Base-by-base conservation (phyloP, 2,113 vertebrate species). In the Stegastes partitus region DNA sequence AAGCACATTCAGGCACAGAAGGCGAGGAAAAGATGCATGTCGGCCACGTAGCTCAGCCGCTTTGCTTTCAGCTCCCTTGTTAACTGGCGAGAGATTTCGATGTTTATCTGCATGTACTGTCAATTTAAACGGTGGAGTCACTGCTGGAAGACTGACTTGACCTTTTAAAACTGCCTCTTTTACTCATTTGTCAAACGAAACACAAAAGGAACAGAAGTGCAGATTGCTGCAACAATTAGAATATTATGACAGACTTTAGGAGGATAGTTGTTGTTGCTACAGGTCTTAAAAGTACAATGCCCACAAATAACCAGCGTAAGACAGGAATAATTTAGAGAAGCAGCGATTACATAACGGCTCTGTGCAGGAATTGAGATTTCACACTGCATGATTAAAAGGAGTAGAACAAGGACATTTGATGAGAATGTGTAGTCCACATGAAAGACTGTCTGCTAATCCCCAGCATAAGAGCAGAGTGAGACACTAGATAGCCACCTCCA, bases 301-400 rank as follows among this genome's bases (percentile, higher is more conserved):
- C 50, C 50, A 50, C 67, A 79, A 73, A 75, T 55, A 83, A 69
- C n/a, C 25, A 26, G 18, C 11, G 21, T 11, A 64, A 45, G 28
- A 66, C 59, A 39, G 39, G 50, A 82, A 82, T 79, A 63, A 85
- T 61, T 62, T 71, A 18, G 22, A 51, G 51, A 1, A 44, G 53
- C 42, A 65, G 50, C 67, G 71, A 68, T 84, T 87, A 86, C 65
- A 74, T 71, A 84, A 84, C 45, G 16, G 64, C 10, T 59, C 56
- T 25, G 71, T 47, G 9, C 75, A 79, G 72, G 49, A 80, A 74
- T 50, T 23, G 64, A 63, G 68, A 69, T 84, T 67, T 88, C 69
- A 74, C 80, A 74, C 65, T 70, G 78, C 80, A 84, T 83, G 67
- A 64, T 79, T 50, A 68, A 82, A 67, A 50, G 55, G 54, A 6